These are phyloP conservation scores for Drosophila dunni DNA, from an alignment of 1,140 invertebrate genomes.

Conservation along the genomic window DNA sequence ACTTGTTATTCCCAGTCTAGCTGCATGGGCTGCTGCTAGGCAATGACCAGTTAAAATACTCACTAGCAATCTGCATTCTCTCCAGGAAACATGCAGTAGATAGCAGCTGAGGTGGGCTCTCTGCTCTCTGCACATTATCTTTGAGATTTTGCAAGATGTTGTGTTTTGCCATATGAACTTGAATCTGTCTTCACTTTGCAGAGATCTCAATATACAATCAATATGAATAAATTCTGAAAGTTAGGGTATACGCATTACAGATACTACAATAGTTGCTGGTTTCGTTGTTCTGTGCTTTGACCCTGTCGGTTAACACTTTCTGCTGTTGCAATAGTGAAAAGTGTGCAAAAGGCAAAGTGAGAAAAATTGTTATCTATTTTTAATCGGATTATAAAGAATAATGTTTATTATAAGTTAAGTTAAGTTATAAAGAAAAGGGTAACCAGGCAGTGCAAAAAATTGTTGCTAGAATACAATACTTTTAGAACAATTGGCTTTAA, in stretches of 20 bases:
- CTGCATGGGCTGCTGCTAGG: too few relatives aligned
- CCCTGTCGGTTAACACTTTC: constrained; percentile 25
- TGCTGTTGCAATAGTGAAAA: constrained; percentile 51
- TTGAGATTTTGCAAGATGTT: too few relatives aligned
- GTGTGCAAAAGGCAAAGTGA: constrained; percentile 49
- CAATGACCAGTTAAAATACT: too few relatives aligned
- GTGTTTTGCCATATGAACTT: too few relatives aligned
- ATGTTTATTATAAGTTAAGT: constrained; percentile 72
- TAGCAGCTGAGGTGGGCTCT: too few relatives aligned
- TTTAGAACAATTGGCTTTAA: too few relatives aligned
- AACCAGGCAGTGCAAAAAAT: constrained; percentile 20
- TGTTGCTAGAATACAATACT: background rate
- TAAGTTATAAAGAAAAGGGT: constrained; percentile 59
- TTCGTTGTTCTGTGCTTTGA: constrained; percentile 20
- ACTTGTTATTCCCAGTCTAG: too few relatives aligned
- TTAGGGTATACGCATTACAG: constrained; percentile 20
- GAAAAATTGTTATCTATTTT: constrained; percentile 70
- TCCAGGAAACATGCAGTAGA: too few relatives aligned
- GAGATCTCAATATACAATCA: too few relatives aligned
- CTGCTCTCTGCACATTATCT: too few relatives aligned
- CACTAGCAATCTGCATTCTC: too few relatives aligned
- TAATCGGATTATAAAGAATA: constrained; percentile 79
- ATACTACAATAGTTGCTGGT: background rate
- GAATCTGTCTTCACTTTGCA: too few relatives aligned
- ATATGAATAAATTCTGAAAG: background rate